Evolutionary conservation across 2,888 invertebrate species (phyloP).

Genomic region (Euplexia lucipara): DNA sequence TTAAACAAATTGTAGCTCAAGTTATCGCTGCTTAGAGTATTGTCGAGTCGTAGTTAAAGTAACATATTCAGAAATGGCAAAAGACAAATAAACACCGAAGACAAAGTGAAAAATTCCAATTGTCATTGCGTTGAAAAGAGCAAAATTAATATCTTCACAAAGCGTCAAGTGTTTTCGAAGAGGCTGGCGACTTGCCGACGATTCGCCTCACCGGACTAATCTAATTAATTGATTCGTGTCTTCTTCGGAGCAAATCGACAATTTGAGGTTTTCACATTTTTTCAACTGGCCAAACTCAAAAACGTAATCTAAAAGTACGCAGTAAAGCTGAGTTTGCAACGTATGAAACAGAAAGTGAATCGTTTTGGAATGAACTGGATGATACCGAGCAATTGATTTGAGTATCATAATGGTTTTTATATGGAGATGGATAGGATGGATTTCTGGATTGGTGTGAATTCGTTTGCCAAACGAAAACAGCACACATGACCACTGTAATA

Average conservation of each 20-base stretch:
- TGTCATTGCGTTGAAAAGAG: conserved; percentile 39
- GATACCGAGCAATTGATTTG: conserved; percentile 73
- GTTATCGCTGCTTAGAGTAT: conserved; percentile 1
- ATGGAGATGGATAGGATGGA: conserved; percentile 69
- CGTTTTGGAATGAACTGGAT: conserved; percentile 60
- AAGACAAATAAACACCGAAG: conserved; percentile 28
- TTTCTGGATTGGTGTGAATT: conserved; percentile 61
- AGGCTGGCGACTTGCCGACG: conserved; percentile 66
- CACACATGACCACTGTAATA: conserved; percentile 3
- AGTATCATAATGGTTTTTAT: conserved; percentile 73
- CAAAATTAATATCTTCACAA: conserved; percentile 61
- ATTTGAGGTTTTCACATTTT: conserved; percentile 56
- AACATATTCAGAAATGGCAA: neutral
- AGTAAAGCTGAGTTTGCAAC: conserved; percentile 55
- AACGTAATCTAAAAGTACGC: conserved; percentile 44
- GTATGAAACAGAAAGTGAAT: conserved; percentile 39
- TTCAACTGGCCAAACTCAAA: conserved; percentile 25
- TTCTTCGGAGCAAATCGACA: conserved; percentile 67
- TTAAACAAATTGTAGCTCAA: neutral
- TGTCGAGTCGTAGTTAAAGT: neutral
- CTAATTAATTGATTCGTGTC: conserved; percentile 81
- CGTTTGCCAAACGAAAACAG: conserved; percentile 49
- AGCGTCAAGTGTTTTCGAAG: conserved; percentile 45
- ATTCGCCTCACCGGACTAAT: conserved; percentile 75
- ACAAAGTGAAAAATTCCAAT: conserved; percentile 20